Percentiles rank a stretch among this genome's conserved stretches.
These are phyloP conservation scores for Alligator sinensis DNA, from an alignment of 2,113 vertebrate species.

Conservation along the genomic window DNA sequence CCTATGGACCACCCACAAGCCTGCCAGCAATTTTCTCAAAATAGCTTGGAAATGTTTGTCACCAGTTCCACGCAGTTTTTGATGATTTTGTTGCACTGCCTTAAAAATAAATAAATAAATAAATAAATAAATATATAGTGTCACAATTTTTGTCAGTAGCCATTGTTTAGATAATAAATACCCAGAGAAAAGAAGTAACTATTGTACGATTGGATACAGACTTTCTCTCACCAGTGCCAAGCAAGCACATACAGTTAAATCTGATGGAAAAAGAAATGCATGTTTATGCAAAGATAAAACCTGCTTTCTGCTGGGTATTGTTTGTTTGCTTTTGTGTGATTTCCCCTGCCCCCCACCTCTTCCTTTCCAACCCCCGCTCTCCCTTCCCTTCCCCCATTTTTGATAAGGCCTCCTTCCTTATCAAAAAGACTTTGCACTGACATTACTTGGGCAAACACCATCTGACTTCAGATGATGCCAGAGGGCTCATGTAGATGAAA, in stretches of 20 bases:
- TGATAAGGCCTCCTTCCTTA: too few species aligned
- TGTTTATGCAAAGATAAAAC: not conserved
- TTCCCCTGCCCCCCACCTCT: too few species aligned
- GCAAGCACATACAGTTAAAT: not conserved
- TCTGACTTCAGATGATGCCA: too few species aligned
- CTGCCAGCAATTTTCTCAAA: not conserved
- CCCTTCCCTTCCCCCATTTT: too few species aligned
- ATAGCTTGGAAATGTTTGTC: not conserved
- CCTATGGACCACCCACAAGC: not conserved
- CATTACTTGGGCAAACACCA: too few species aligned
- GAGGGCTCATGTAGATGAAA: too few species aligned
- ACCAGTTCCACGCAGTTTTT: not conserved
- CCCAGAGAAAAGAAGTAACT: not conserved
- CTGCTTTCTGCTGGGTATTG: too few species aligned
- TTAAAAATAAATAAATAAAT: not conserved
- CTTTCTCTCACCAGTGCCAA: not conserved
- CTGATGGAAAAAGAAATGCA: not conserved
- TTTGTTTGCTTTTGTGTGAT: too few species aligned
- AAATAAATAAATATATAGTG: not conserved
- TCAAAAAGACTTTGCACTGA: too few species aligned
- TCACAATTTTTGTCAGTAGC: not conserved
- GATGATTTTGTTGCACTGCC: not conserved
- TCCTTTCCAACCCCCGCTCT: too few species aligned
- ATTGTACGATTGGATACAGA: not conserved
- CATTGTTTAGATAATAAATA: not conserved